These are phyloP conservation scores for Lepidotrigona ventralis DNA, from an alignment of 1,140 invertebrate genomes.

Conservation along the genomic window DNA sequence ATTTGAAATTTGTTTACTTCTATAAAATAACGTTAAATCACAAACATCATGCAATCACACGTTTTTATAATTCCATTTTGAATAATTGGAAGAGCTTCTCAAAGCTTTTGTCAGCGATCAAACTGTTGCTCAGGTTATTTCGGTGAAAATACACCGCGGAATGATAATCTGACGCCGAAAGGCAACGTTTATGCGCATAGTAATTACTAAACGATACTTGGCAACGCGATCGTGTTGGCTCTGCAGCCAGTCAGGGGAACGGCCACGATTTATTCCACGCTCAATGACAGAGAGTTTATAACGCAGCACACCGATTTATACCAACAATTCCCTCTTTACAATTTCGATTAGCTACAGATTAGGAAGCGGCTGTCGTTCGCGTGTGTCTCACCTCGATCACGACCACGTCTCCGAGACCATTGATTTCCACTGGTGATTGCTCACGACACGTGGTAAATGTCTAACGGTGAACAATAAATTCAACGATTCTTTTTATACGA, in stretches of 20 bases:
- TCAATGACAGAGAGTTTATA: slow-evolving; percentile 19
- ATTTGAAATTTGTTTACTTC: neutral
- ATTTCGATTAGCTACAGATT: slow-evolving; percentile 53
- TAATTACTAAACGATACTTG: slow-evolving; percentile 41
- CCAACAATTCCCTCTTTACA: slow-evolving; percentile 38
- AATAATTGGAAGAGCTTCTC: neutral
- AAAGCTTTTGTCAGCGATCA: neutral
- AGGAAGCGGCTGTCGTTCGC: slow-evolving; percentile 28
- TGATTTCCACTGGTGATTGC: slow-evolving; percentile 8
- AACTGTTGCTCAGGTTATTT: neutral
- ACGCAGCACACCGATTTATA: slow-evolving; percentile 16
- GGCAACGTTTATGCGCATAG: slow-evolving; percentile 46
- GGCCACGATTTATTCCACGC: slow-evolving; percentile 26
- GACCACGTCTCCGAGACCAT: slow-evolving; percentile 9
- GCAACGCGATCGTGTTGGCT: slow-evolving; percentile 20
- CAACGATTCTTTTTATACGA: neutral
- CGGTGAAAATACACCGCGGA: neutral
- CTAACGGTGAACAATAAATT: slow-evolving; percentile 42
- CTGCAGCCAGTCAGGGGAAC: neutral
- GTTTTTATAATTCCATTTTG: neutral
- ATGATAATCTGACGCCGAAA: slow-evolving; percentile 37
- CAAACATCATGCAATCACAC: neutral
- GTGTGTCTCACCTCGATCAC: slow-evolving; percentile 15
- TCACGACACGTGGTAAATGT: slow-evolving; percentile 3
- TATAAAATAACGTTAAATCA: neutral